phyloP scores from a whole-genome alignment of 2,888 invertebrate genomes.

The Erpobdella octoculata region DNA sequence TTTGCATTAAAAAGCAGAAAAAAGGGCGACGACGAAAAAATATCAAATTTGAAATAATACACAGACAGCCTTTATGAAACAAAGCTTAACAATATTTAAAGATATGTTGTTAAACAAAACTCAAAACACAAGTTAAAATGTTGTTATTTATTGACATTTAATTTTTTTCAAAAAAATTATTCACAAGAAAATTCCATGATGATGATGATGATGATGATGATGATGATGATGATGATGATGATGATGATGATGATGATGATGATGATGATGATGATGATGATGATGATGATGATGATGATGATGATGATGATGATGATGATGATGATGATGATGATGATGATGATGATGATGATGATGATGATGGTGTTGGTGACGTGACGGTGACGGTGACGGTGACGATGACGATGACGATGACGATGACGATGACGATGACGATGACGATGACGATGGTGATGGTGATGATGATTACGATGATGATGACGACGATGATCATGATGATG shows the following conservation, averaged over 20 bases:
- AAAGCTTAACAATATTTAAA: too few species aligned
- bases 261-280: background rate
- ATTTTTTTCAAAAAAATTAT: background rate
- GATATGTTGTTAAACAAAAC: background rate
- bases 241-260: background rate
- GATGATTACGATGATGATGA: conserved; percentile 21
- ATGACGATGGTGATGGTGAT: background rate
- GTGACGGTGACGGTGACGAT: background rate
- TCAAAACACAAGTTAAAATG: background rate
- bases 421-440: background rate
- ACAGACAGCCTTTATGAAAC: too few species aligned
- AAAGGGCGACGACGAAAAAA: too few species aligned
- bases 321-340: background rate
- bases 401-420: background rate
- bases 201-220: background rate
- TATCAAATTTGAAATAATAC: too few species aligned
- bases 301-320: background rate
- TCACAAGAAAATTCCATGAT: background rate
- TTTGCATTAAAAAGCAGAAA: too few species aligned
- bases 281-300: conserved; percentile 1
- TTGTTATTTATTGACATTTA: background rate
- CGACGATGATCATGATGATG: background rate
- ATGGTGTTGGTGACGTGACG: conserved; percentile 4
- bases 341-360: conserved; percentile 8
- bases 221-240: background rate